Evolutionary conservation across 2,113 vertebrate genomes (phyloP).

Genomic region (Macroglossus sobrinus): DNA sequence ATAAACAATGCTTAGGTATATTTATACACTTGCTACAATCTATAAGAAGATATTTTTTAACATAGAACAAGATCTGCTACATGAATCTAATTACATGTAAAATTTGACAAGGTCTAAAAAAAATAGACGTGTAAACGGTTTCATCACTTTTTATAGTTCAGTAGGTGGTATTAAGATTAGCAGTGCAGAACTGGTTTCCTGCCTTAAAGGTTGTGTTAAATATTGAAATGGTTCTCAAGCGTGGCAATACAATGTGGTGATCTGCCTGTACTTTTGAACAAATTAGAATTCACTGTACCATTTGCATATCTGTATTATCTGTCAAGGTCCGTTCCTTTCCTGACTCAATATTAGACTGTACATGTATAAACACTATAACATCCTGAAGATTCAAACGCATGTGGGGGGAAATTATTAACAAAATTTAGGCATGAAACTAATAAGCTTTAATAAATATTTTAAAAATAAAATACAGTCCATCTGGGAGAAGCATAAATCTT

Average conservation of each 20-base stretch:
- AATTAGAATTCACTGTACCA: neutral
- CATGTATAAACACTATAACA: neutral
- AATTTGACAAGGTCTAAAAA: slow-evolving; percentile 15
- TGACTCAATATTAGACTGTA: neutral
- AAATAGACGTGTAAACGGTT: neutral
- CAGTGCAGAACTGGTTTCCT: neutral
- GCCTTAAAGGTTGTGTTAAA: neutral
- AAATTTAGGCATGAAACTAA: slow-evolving; percentile 50
- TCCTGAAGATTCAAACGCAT: neutral
- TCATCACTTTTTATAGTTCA: neutral
- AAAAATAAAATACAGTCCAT: slow-evolving; percentile 64
- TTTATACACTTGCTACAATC: neutral
- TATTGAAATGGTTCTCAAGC: neutral
- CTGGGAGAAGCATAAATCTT: slow-evolving; percentile 63
- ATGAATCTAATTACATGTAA: neutral
- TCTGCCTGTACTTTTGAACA: neutral
- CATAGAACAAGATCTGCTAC: neutral
- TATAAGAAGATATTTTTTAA: neutral
- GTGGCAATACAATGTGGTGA: neutral
- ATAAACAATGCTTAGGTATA: neutral
- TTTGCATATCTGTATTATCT: neutral
- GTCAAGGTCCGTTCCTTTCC: neutral
- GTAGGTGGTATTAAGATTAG: neutral
- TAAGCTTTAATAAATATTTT: slow-evolving; percentile 62
- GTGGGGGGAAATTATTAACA: neutral